These are phyloP conservation scores for Oscheius sp. DNA, from an alignment of 1,140 invertebrate species.

Conservation along the genomic window DNA sequence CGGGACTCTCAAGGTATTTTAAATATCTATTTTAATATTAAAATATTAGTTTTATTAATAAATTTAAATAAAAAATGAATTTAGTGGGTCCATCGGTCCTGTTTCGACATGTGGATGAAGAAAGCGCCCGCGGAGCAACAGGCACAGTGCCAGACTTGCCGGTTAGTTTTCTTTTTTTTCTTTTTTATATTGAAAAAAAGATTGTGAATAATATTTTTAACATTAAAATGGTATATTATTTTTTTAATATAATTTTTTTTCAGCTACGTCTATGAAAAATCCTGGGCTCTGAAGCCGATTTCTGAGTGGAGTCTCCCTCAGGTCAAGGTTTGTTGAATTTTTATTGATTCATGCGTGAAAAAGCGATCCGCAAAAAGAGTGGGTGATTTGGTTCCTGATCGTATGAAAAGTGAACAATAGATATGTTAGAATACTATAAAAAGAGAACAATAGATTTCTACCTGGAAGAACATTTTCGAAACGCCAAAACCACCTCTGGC, in stretches of 20 bases:
- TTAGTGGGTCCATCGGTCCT: conserved; percentile 15
- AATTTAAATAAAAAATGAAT: conserved; percentile 6
- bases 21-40: conserved; percentile 18
- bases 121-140: conserved; percentile 21
- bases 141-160: conserved; percentile 17
- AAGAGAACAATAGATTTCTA: too few species aligned
- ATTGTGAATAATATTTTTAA: too few species aligned
- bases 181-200: conserved; percentile 11
- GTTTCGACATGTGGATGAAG: conserved; percentile 25
- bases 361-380: too few species aligned
- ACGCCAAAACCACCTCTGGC: too few species aligned
- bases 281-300: conserved; percentile 7
- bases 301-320: conserved; percentile 6
- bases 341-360: too few species aligned
- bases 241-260: conserved; percentile 14
- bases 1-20: conserved; percentile 4
- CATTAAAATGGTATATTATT: too few species aligned
- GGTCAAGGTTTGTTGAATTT: not conserved
- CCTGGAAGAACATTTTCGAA: too few species aligned
- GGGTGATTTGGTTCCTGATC: too few species aligned
- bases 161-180: conserved; percentile 5
- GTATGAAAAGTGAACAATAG: too few species aligned
- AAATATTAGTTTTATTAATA: not conserved
- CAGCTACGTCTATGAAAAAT: conserved; percentile 14
- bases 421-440: too few species aligned